Evolutionary conservation across 2,888 invertebrate genomes (phyloP).

Genomic region (Drosophila colorata): DNA sequence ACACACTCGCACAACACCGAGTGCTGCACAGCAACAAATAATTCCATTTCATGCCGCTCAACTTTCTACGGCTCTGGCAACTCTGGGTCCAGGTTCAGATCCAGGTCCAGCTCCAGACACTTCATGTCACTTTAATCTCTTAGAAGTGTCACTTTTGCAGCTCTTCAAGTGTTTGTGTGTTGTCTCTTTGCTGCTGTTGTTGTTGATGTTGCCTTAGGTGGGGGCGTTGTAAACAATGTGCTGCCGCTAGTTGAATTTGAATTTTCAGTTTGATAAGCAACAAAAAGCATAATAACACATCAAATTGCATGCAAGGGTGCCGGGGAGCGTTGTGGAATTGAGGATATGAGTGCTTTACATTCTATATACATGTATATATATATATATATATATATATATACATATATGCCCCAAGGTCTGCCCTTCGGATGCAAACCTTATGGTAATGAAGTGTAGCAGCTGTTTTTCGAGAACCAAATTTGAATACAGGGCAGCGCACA

Average conservation of each 20-base stretch:
- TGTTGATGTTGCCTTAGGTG: slow-evolving; percentile 49
- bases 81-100: slow-evolving; percentile 18
- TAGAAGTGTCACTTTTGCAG: slow-evolving; percentile 79
- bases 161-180: slow-evolving; percentile 71
- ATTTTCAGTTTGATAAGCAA: slow-evolving; percentile 81
- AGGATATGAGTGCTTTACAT: slow-evolving; percentile 39
- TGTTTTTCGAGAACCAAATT: slow-evolving; percentile 71
- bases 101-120: slow-evolving; percentile 56
- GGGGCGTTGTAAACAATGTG: slow-evolving; percentile 76
- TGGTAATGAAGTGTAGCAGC: slow-evolving; percentile 80
- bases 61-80: slow-evolving; percentile 59
- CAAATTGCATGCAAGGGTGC: slow-evolving; percentile 60
- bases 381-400: slow-evolving; percentile 1
- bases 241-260: slow-evolving; percentile 76
- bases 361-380: slow-evolving; percentile 2
- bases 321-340: slow-evolving; percentile 6
- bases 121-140: slow-evolving; percentile 79
- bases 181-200: slow-evolving; percentile 38
- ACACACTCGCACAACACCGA: slow-evolving; percentile 12
- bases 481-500: slow-evolving; percentile 57
- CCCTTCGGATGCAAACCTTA: slow-evolving; percentile 69
- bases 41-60: slow-evolving; percentile 63
- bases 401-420: slow-evolving; percentile 42
- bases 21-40: slow-evolving; percentile 59
- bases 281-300: slow-evolving; percentile 79